Evolutionary conservation across 2,113 vertebrate genomes (phyloP).

Genomic region (Atherinomorus stipes): DNA sequence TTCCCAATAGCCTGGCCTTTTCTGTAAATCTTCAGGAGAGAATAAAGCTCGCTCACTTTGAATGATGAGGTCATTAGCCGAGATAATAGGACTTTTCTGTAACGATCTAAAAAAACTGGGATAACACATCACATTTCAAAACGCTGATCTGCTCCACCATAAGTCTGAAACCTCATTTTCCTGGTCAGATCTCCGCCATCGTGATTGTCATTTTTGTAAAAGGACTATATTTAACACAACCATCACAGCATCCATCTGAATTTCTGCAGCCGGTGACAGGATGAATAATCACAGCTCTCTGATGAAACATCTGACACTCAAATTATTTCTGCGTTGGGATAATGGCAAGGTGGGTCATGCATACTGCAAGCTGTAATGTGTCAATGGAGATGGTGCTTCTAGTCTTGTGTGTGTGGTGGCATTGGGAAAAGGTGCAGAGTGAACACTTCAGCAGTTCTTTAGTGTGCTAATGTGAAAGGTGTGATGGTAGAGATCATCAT

Average conservation of each 20-base stretch:
- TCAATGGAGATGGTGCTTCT: constrained; percentile 38
- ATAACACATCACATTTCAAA: constrained; percentile 68
- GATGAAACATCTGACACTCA: constrained; percentile 66
- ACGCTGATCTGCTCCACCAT: constrained; percentile 52
- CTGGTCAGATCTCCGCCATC: constrained; percentile 44
- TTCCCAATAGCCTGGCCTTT: constrained; percentile 11
- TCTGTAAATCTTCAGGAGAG: constrained; percentile 42
- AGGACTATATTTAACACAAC: constrained; percentile 63
- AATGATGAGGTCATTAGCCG: constrained; percentile 75
- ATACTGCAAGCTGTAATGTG: constrained; percentile 55
- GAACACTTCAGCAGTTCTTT: constrained; percentile 3
- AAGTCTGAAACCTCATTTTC: constrained; percentile 61
- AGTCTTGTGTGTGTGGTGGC: neutral
- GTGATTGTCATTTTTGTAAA: constrained; percentile 50
- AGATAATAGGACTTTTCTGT: constrained; percentile 70
- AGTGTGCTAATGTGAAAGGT: constrained; percentile 35
- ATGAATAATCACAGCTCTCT: constrained; percentile 57
- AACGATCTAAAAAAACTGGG: constrained; percentile 58
- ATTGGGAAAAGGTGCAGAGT: neutral
- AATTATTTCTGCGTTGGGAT: constrained; percentile 62
- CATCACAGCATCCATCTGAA: constrained; percentile 30
- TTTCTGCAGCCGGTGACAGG: constrained; percentile 34
- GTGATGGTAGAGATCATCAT: constrained; percentile 41
- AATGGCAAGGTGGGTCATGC: constrained; percentile 61
- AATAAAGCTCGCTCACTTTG: constrained; percentile 62